Evolutionary conservation across 2,797 vertebrate species (phyloP), one percentile per base, ranked within the genome.

Genomic region (Arnoldichthys spilopterus): DNA sequence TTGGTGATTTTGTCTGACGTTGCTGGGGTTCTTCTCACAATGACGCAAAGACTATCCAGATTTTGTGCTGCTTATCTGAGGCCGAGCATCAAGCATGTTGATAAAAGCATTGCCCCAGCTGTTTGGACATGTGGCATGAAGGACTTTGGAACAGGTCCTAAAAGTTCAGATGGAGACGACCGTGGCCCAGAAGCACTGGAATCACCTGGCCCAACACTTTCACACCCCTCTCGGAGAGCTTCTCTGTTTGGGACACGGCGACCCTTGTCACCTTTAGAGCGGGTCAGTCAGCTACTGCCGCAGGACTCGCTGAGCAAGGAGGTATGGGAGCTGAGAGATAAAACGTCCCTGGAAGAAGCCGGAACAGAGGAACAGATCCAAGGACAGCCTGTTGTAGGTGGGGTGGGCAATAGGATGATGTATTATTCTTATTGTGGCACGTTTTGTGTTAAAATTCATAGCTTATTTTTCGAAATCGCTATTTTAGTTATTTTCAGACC

Each of bases 261-360:
- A 20, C 74, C 90, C 3, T 78, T 96, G 77, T 96, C 94, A 18
- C 94, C 95, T 0, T 84, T 96, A 76, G 94, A 95, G 82, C 92
- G 95, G 85, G 74, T 96, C 77, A 95, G 92, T 45, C 81, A 83
- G 43, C 82, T 95, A 70, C 77, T 96, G 24, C 92, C 93, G 6
- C 83, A 83, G 76, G 91, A 94, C 0, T 75, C 79, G 6, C 74
- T 95, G 82, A 92, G 87, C 40, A 82, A 88, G 0, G 95, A 95
- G 76, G 88, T 95, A 69, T 76, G 77, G 85, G 89, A 91, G 77
- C 82, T 95, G 54, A 89, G 90, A 76, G 85, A 84, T 32, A 76
- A 77, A 26, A 72, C 59, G 66, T 74, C 71, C 22, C 20, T 67
- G 53, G 81, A 80, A 24, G 82, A 82, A 2, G 72, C 4, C 7